Conservation (phyloP, 2,797 vertebrate genomes). For the Alosa sapidissima region DNA sequence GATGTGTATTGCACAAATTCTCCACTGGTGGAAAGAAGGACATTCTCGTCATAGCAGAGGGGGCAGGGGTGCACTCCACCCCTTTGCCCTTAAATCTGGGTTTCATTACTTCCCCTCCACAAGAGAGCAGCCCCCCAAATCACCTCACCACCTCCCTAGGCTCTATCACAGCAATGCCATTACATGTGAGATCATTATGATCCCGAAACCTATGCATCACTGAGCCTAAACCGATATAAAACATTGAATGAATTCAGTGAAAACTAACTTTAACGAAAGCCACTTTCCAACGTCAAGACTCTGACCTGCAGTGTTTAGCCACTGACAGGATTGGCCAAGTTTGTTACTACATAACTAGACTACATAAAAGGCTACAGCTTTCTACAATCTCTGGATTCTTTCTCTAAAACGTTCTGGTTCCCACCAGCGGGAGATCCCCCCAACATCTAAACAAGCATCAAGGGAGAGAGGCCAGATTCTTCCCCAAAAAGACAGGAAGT, state of each 20-base stretch:
- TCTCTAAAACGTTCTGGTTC: slow-evolving; percentile 48
- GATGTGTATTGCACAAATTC: background rate
- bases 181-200: background rate
- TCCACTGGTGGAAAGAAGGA: slow-evolving; percentile 6
- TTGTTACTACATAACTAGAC: background rate
- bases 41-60: slow-evolving; percentile 28
- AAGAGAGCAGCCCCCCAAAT: background rate
- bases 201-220: background rate
- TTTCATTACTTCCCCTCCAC: slow-evolving; percentile 42
- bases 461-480: slow-evolving; percentile 47
- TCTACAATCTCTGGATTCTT: slow-evolving; percentile 36
- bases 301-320: background rate
- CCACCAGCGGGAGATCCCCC: slow-evolving; percentile 56
- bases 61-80: slow-evolving; percentile 20
- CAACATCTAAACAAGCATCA: slow-evolving; percentile 47
- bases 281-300: background rate
- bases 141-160: slow-evolving; percentile 1
- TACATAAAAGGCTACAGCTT: slow-evolving; percentile 39
- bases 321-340: background rate
- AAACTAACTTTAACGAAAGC: background rate
- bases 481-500: slow-evolving; percentile 44
- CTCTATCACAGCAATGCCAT: background rate
- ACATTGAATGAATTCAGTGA: background rate
- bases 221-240: background rate
- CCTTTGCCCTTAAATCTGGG: slow-evolving; percentile 42